A percentile compares a stretch with the other conserved stretches of the same genome.
phyloP scores from a whole-genome alignment of 2,797 vertebrate species.

The Linurgus olivaceus region DNA sequence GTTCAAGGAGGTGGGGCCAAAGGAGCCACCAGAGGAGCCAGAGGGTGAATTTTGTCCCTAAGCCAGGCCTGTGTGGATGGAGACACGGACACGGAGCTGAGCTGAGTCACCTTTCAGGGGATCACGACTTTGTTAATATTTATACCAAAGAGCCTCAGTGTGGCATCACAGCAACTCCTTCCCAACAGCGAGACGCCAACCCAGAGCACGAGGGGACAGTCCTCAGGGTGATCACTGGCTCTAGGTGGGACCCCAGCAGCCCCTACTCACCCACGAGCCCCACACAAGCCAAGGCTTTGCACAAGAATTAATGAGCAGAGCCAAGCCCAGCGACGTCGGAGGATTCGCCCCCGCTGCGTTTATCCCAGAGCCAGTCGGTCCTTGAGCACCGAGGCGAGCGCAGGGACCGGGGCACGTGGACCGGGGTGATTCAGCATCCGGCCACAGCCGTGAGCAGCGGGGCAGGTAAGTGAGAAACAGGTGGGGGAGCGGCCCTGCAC shows the following conservation, averaged over 20 bases:
- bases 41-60: background rate
- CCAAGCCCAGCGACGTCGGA: background rate
- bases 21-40: background rate
- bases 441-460: background rate
- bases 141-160: background rate
- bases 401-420: background rate
- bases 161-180: background rate
- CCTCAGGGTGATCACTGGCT: background rate
- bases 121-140: rapidly evolving
- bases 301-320: background rate
- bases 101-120: background rate
- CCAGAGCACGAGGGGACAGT: rapidly evolving
- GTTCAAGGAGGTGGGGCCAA: rapidly evolving
- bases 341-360: background rate
- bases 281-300: background rate
- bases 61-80: background rate
- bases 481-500: background rate
- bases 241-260: background rate
- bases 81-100: rapidly evolving
- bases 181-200: rapidly evolving
- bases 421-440: background rate
- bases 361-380: background rate
- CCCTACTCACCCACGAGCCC: rapidly evolving
- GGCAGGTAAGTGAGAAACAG: background rate
- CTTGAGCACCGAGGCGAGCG: background rate